Evolutionary conservation across 2,888 invertebrate species (phyloP), one percentile per base, ranked within the genome.

Genomic region (Thymelicus sylvestris): DNA sequence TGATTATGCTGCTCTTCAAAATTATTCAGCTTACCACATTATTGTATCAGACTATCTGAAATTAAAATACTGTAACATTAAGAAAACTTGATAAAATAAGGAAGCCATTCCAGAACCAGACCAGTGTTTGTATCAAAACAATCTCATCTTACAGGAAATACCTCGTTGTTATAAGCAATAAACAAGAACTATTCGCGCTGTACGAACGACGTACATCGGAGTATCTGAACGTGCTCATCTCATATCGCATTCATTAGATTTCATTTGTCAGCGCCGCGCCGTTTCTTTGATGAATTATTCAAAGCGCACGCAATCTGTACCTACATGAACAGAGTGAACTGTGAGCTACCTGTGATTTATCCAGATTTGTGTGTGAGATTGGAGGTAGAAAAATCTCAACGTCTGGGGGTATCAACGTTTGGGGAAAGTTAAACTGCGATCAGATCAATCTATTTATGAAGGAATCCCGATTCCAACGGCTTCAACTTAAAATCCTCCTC

Each of bases 171-270:
- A 57, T 52, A 62, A 67, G 63, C 63, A 64, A 63, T 69, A 64
- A 69, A 69, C 68, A 69, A 64, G 63, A 63, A 69, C 68, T 68
- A 68, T 57, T 44, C 55, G 19, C 41, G 55, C 15, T 13, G 38
- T 19, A 64, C 38, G 24, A 15, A 24, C 15, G 50, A 52, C 13
- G 50, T 52, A 15, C n/a, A 19, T 52, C n/a, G 5, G 15, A 15
- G 39, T 10, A 64, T 39, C 50, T 15, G n/a, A 41, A 60, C 48
- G 39, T 52, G 50, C 24, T 70, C 70, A 52, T 69, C 91, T 91
- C 91, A 92, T 92, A 91, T 87, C 86, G 81, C 90, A 92, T 92
- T 92, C 91, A 91, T 90, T 91, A 90, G 85, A 91, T 92, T 91
- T 90, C 91, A 91, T 92, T 91, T 91, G 91, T 90, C 90, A 91